Base-by-base conservation (phyloP, 2,888 invertebrate genomes). In the Himalopsyche tibetana region DNA sequence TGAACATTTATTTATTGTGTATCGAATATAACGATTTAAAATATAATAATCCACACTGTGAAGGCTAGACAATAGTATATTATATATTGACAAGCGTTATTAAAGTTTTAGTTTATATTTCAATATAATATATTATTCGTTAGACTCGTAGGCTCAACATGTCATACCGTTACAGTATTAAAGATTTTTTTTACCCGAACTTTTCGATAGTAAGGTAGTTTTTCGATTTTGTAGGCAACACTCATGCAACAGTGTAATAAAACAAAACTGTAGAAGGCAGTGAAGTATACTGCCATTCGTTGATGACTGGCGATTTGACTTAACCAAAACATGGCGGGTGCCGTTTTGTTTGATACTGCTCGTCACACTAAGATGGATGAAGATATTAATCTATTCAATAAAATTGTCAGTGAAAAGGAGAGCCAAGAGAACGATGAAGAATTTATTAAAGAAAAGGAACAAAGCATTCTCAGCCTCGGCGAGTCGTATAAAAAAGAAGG, bases 401-500 rank as follows among this genome's bases (percentile, higher is more conserved):
- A 96, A 94, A 95, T 96, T 91, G 95, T 96, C 89, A 95, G 95
- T 90, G 96, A 96, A 90, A 96, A 96, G 90, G 96, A 96, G 90
- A 93, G 95, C 84, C 94, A 95, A 89, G 96, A 96, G 90, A 96
- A 96, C 91, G 97, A 98, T 92, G 98, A 98, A 91, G 98, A 98
- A 91, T 96, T 96, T 89, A 97, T 99, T 91, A 88, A 88, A 80
- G 88, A 88, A 69, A 85, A 98, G 92, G 99, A 99, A 91, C 98
- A 98, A 91, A 97, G 97, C 85, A 99, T 99, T 89, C 94, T 99
- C 90, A 97, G 98, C 91, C 94, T 99, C 89, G 99, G 98, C 83
- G 96, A 97, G 91, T 95, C 97, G 88, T 97, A 98, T 92, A 98
- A 98, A 93, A 97, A 98, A 90, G 97, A 97, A 92, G 97, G 97